Percentiles rank a stretch among this genome's conserved stretches.
These are phyloP conservation scores for Steinernema hermaphroditum DNA, from an alignment of 2,888 invertebrate species.

Conservation along the genomic window DNA sequence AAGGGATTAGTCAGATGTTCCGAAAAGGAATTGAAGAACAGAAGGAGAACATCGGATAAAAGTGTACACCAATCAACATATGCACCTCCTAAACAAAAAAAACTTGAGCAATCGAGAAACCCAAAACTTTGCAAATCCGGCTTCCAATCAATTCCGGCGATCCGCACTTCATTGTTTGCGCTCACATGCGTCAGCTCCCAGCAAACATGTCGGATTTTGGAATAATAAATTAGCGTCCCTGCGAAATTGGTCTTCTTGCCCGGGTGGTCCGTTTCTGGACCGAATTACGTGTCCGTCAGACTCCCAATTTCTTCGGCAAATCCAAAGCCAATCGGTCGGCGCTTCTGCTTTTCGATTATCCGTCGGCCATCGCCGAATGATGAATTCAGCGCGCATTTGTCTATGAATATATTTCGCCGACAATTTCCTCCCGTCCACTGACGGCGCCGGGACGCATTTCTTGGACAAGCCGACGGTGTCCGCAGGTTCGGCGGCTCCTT, in stretches of 20 bases:
- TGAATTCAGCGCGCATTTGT: constrained; percentile 21
- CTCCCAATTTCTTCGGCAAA: not conserved
- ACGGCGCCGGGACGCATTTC: not conserved
- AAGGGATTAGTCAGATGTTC: too few species aligned
- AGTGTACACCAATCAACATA: too few species aligned
- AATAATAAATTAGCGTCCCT: constrained; percentile 20
- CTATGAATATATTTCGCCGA: constrained; percentile 30
- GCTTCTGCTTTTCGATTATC: constrained; percentile 27
- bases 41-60: too few species aligned
- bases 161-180: constrained; percentile 1
- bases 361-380: constrained; percentile 11
- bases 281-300: not conserved
- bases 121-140: too few species aligned
- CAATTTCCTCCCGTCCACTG: constrained; percentile 13
- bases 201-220: constrained; percentile 29
- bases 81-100: too few species aligned
- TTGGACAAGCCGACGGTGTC: constrained; percentile 1
- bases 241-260: constrained; percentile 5
- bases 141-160: too few species aligned
- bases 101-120: too few species aligned
- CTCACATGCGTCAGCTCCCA: not conserved
- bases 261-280: not conserved
- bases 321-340: not conserved
- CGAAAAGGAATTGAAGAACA: too few species aligned
- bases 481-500: not conserved